Percentiles rank a stretch among this genome's conserved stretches.
Conservation (phyloP, 2,888 invertebrate species). For the Drosophila yooni region DNA sequence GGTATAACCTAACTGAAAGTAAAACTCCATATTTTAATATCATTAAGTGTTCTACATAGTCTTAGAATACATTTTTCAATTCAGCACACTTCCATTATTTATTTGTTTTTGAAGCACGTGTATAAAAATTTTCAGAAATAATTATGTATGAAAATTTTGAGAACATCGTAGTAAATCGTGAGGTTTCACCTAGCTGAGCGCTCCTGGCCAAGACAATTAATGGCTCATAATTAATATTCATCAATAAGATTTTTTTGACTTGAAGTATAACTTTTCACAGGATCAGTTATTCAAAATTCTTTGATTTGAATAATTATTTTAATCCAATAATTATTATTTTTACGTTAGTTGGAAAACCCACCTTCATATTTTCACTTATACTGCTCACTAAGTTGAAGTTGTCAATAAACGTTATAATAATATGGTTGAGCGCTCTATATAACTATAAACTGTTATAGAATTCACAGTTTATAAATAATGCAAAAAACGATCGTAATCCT, state of each 20-base stretch:
- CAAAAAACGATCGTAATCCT: conserved; percentile 33
- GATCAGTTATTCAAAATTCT: neutral
- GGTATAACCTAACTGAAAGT: too few relatives aligned
- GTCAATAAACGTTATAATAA: conserved; percentile 7
- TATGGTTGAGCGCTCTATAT: conserved; percentile 26
- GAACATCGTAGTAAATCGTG: neutral
- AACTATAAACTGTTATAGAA: conserved; percentile 6
- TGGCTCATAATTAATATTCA: neutral
- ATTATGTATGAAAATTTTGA: too few relatives aligned
- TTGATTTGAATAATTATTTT: neutral
- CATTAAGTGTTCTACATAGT: neutral
- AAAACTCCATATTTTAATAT: too few relatives aligned
- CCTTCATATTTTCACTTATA: conserved; percentile 70
- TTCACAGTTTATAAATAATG: conserved; percentile 19
- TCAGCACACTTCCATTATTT: too few relatives aligned
- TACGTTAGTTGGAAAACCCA: conserved; percentile 52
- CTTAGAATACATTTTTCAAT: neutral
- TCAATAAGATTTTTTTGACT: neutral
- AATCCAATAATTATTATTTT: neutral
- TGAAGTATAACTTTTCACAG: neutral
- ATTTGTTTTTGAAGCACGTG: too few relatives aligned
- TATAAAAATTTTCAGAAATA: too few relatives aligned
- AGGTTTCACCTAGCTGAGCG: neutral
- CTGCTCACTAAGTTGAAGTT: conserved; percentile 10
- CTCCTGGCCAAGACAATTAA: neutral